These are phyloP conservation scores for Leptogaster cylindrica DNA, from an alignment of 2,888 invertebrate species.

Conservation along the genomic window DNA sequence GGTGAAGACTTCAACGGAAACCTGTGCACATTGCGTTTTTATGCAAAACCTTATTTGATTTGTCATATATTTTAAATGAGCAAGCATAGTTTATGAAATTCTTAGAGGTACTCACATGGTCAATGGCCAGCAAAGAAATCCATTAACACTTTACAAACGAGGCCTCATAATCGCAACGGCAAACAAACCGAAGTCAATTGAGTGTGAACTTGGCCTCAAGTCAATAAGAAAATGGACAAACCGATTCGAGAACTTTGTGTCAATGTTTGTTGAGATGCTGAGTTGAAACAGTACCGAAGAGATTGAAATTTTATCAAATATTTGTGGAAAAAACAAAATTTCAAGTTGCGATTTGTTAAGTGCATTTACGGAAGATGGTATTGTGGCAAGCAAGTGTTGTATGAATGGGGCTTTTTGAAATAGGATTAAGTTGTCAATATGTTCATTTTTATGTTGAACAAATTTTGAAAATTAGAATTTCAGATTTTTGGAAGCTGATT, in stretches of 20 bases:
- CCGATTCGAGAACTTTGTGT: not conserved
- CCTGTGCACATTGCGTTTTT: not conserved
- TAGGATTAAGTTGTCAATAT: too few relatives aligned
- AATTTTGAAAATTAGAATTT: too few relatives aligned
- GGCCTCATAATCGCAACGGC: constrained; percentile 15
- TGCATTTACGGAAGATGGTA: not conserved
- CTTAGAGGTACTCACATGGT: constrained; percentile 13
- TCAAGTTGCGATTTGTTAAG: not conserved
- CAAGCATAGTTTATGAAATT: not conserved
- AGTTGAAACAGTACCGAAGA: constrained; percentile 39
- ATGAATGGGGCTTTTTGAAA: too few relatives aligned
- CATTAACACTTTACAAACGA: constrained; percentile 33
- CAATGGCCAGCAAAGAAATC: constrained; percentile 34
- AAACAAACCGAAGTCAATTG: constrained; percentile 36
- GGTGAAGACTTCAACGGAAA: constrained; percentile 4
- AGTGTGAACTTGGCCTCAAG: constrained; percentile 31
- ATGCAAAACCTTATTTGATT: constrained; percentile 26
- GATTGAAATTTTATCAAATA: constrained; percentile 21
- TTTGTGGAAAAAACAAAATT: constrained; percentile 15
- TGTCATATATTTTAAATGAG: constrained; percentile 23
- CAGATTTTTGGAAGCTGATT: too few relatives aligned
- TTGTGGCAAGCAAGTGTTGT: too few relatives aligned
- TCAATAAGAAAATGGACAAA: constrained; percentile 33
- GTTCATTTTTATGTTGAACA: too few relatives aligned
- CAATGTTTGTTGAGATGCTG: constrained; percentile 27